phyloP scores from a whole-genome alignment of 2,113 vertebrate genomes.

The Vireo altiloquus region DNA sequence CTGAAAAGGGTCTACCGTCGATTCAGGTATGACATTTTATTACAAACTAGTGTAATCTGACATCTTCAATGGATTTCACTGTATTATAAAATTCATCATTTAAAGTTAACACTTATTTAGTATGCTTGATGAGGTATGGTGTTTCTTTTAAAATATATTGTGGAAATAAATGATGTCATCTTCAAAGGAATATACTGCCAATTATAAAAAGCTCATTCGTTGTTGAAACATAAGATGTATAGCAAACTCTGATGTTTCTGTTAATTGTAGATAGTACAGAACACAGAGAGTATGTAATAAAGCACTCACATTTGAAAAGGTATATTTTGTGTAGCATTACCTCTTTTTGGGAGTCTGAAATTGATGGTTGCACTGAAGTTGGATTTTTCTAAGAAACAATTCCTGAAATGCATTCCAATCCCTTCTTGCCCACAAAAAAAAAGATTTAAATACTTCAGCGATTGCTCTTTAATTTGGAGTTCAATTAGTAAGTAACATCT shows the following conservation, averaged over 20 bases:
- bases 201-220: background rate
- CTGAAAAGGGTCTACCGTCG: conserved; percentile 93
- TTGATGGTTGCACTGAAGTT: background rate
- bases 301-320: background rate
- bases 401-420: background rate
- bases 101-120: background rate
- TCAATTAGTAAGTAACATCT: background rate
- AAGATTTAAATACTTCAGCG: background rate
- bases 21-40: conserved; percentile 82
- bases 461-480: background rate
- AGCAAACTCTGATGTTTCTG: background rate
- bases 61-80: background rate
- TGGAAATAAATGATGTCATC: background rate
- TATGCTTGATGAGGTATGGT: background rate
- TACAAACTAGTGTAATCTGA: background rate
- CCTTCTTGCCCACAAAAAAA: background rate
- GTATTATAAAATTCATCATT: background rate
- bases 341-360: background rate
- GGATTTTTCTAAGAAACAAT: background rate
- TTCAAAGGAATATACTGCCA: background rate
- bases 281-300: background rate
- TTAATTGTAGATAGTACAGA: background rate
- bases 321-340: background rate
- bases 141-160: background rate
- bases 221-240: background rate